Conservation (phyloP, 2,113 vertebrate species). For the Elaphurus davidianus region DNA sequence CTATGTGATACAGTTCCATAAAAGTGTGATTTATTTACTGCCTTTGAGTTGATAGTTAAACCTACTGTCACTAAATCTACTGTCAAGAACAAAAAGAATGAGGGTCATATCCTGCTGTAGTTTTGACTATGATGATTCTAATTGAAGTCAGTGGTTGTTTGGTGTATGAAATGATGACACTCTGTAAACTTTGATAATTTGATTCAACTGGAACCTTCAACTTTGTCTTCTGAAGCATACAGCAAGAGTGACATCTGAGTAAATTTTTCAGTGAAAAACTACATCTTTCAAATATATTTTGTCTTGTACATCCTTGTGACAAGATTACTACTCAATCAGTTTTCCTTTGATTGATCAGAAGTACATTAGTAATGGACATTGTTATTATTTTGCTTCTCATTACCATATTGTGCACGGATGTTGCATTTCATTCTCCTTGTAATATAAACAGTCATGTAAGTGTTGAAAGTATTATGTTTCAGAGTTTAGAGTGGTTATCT, state of each 20-base stretch:
- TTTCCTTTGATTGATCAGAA: slow-evolving; percentile 34
- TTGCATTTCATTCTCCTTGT: neutral
- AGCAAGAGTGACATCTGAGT: neutral
- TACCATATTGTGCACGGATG: neutral
- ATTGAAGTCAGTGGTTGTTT: neutral
- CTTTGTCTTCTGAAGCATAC: neutral
- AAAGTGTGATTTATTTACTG: neutral
- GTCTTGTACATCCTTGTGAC: neutral
- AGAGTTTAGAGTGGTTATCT: slow-evolving; percentile 55
- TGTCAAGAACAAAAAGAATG: neutral
- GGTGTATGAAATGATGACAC: neutral
- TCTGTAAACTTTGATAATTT: slow-evolving; percentile 19
- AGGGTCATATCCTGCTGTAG: neutral
- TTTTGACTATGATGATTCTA: neutral
- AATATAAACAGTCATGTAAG: slow-evolving; percentile 42
- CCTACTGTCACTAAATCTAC: neutral
- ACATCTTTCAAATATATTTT: neutral
- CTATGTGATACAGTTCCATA: neutral
- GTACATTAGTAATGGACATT: neutral
- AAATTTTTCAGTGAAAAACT: neutral
- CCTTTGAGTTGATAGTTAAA: neutral
- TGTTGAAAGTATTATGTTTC: slow-evolving; percentile 37
- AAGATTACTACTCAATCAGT: slow-evolving; percentile 23
- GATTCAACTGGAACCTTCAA: neutral
- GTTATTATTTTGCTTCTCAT: slow-evolving; percentile 37